Base-by-base conservation (phyloP, 1,140 invertebrate species). In the Meloidogyne floridensis region DNA sequence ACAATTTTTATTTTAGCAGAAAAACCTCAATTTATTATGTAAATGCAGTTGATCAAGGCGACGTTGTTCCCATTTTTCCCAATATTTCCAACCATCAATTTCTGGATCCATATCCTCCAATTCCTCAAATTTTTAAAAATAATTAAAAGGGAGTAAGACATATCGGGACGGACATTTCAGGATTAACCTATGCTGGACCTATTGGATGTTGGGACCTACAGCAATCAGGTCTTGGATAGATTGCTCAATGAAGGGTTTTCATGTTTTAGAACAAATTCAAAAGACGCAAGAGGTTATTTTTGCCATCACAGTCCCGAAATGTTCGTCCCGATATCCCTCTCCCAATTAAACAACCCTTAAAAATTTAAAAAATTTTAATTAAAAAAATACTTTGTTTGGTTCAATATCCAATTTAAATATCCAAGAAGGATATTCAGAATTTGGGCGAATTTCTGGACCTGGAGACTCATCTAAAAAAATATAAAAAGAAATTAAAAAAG, bases 71-170 rank as follows among this genome's bases (percentile, higher is more conserved):
- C 78, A 81, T 43, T 78, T 77, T 71, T 71, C 47, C 83, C 83
- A 84, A 75, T 84, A 84, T 11, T 80, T 78, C 83, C 83, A 84
- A 3, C 83, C 83, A 69, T 85, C 72, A 8, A 8, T 6, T 74
- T 84, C 83, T 42, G 83, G 83, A 71, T 84, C 83, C 83, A 84
- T 65, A 43, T 84, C 83, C 51, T 84, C 83, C 32, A 84, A 72
- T 56, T 81, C 77, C 47, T 74, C 32, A 32, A 76, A n/a, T 54
- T 8, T 13, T 5, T 53, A 2, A 56, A 76, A 76, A 18, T 18
- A n/a, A 43, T 53, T n/a, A 15, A 65, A 15, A 59, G 2, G 32
- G n/a, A 59, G 32, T 32, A 32, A 32, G 32, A 32, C 32, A 32
- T 32, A 32, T 32, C 32, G 32, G 32, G 32, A 32, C 32, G 32